A percentile compares a stretch with the other conserved stretches of the same genome.
Evolutionary conservation across 2,888 invertebrate species (phyloP).

Genomic region (Chelonus formosanus): DNA sequence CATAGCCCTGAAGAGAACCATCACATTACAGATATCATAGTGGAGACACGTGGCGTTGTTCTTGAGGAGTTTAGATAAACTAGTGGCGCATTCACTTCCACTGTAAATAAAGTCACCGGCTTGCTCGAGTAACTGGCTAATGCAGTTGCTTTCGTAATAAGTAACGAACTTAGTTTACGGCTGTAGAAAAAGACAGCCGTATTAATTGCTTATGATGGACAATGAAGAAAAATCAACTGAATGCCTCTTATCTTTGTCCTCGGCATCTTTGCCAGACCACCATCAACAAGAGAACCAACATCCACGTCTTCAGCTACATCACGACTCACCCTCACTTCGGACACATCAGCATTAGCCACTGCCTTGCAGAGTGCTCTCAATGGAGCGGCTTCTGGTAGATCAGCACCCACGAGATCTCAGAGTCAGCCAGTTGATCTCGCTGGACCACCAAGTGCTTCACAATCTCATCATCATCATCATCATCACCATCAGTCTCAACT

Average conservation of each 20-base stretch:
- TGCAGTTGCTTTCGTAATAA: constrained; percentile 22
- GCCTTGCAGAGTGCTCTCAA: constrained; percentile 58
- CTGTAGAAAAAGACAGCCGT: constrained; percentile 4
- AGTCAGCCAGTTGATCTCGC: constrained; percentile 66
- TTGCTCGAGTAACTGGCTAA: constrained; percentile 41
- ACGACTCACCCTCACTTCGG: constrained; percentile 58
- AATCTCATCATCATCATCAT: constrained; percentile 38
- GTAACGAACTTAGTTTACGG: neutral
- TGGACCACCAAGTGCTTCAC: constrained; percentile 47
- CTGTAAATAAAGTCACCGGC: constrained; percentile 44
- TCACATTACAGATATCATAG: neutral
- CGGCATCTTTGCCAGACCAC: constrained; percentile 46
- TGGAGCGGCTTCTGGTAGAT: constrained; percentile 32
- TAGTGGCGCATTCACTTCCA: constrained; percentile 37
- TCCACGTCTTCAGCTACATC: constrained; percentile 59
- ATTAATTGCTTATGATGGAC: constrained; percentile 1
- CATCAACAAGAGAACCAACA: constrained; percentile 55
- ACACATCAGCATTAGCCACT: constrained; percentile 58
- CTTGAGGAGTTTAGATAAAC: constrained; percentile 19
- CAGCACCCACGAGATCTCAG: constrained; percentile 63
- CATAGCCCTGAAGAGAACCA: constrained; percentile 7
- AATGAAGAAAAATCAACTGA: constrained; percentile 19
- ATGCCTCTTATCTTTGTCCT: constrained; percentile 12
- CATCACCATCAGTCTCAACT: constrained; percentile 38
- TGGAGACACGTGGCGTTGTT: constrained; percentile 26